Evolutionary conservation across 2,113 vertebrate genomes (phyloP).

Genomic region (Taurulus bubalis): DNA sequence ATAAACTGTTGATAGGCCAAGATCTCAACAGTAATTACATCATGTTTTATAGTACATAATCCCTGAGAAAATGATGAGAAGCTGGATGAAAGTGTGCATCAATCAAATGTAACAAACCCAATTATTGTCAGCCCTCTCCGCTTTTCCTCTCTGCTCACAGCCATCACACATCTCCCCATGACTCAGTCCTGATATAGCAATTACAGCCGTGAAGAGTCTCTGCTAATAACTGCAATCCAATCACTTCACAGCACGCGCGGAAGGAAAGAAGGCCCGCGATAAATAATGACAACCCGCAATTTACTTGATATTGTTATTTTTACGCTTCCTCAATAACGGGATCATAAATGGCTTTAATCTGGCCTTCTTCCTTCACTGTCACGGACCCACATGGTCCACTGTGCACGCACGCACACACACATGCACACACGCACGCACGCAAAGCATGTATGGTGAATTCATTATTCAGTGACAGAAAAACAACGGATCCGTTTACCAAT

Average conservation of each 20-base stretch:
- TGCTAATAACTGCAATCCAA: conserved; percentile 81
- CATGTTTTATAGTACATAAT: conserved; percentile 80
- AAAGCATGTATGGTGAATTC: neutral
- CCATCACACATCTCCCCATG: conserved; percentile 70
- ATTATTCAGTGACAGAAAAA: neutral
- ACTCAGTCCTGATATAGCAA: conserved; percentile 76
- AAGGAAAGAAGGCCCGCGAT: conserved; percentile 58
- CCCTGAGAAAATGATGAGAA: conserved; percentile 74
- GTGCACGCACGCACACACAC: neutral
- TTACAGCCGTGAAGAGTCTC: conserved; percentile 73
- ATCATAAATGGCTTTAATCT: conserved; percentile 52
- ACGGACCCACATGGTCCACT: neutral
- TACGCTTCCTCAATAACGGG: conserved; percentile 52
- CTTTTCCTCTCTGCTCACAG: conserved; percentile 55
- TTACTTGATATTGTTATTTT: conserved; percentile 72
- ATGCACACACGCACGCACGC: neutral
- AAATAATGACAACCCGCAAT: conserved; percentile 76
- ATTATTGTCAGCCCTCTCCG: conserved; percentile 74
- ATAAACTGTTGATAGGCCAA: conserved; percentile 74
- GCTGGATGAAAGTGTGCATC: conserved; percentile 73
- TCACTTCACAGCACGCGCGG: conserved; percentile 66
- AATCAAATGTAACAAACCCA: conserved; percentile 79
- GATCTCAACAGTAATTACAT: conserved; percentile 78
- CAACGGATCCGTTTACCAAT: neutral
- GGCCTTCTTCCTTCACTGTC: conserved; percentile 5